phyloP scores from a whole-genome alignment of 2,797 vertebrate genomes.

The Threskiornis aethiopicus region DNA sequence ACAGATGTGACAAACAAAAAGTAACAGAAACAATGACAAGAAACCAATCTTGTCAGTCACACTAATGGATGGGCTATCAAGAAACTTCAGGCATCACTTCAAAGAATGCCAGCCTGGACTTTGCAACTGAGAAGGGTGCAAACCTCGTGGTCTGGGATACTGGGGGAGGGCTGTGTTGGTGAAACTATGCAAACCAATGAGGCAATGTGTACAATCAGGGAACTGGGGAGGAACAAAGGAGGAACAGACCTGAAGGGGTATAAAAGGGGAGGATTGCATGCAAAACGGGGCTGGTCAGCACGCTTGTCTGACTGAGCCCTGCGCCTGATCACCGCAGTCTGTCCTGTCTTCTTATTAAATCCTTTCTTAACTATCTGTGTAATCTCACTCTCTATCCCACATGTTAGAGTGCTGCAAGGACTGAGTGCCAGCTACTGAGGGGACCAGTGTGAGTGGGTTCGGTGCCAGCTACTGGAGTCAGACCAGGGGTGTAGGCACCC shows the following conservation, averaged over 20 bases:
- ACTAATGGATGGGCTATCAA: neutral
- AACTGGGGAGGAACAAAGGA: neutral
- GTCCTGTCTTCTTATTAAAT: neutral
- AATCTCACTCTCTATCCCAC: neutral
- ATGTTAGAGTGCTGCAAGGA: neutral
- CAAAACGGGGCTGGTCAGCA: neutral
- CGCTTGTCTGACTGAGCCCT: neutral
- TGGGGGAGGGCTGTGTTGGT: neutral
- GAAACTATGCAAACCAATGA: neutral
- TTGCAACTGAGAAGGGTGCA: neutral
- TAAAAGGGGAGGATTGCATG: neutral
- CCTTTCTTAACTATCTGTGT: neutral
- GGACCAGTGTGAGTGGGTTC: neutral
- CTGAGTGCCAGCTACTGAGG: neutral
- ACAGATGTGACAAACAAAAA: neutral
- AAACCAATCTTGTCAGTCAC: neutral
- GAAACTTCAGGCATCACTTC: neutral
- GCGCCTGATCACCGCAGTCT: neutral
- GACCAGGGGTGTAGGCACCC: neutral
- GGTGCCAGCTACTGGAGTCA: neutral
- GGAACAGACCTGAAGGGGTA: neutral
- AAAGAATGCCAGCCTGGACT: neutral
- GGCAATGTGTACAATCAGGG: neutral
- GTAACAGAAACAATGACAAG: neutral
- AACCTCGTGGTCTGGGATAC: neutral